Evolutionary conservation across 2,888 invertebrate genomes (phyloP).

Genomic region (Melipona bicolor): DNA sequence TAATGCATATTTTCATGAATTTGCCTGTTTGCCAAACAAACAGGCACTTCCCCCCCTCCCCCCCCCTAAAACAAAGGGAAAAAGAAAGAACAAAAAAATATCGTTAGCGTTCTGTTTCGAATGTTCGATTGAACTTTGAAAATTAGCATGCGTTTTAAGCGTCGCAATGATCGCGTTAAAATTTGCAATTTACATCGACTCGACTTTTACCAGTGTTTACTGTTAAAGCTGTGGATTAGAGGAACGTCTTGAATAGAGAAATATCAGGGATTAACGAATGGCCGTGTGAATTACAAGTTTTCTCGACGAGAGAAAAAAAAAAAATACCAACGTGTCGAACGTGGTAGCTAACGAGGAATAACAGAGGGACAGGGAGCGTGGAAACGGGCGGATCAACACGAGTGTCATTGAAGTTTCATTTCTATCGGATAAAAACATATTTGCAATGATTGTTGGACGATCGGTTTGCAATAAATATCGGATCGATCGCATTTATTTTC

Average conservation of each 20-base stretch:
- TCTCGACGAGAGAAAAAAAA: not conserved
- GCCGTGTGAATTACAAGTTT: not conserved
- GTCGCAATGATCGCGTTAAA: not conserved
- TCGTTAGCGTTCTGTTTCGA: not conserved
- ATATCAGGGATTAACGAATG: not conserved
- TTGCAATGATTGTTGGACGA: constrained; percentile 23
- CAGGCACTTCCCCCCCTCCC: not conserved
- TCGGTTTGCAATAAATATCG: constrained; percentile 33
- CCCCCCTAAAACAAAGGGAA: not conserved
- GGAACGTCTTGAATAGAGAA: not conserved
- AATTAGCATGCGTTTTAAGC: not conserved
- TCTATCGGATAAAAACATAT: constrained; percentile 23
- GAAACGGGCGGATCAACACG: constrained; percentile 14
- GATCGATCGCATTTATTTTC: constrained; percentile 30
- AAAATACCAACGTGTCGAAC: not conserved
- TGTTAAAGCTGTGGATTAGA: too few relatives aligned
- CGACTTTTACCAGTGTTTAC: not conserved
- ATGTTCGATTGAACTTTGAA: not conserved
- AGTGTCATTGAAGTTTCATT: constrained; percentile 30
- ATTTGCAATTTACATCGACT: not conserved
- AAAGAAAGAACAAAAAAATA: not conserved
- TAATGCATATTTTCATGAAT: constrained; percentile 5
- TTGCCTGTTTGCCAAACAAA: not conserved
- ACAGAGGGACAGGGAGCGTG: not conserved
- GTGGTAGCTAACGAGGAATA: not conserved